Evolutionary conservation across 1,140 invertebrate genomes (phyloP).

Genomic region (Cotesia chilonis): DNA sequence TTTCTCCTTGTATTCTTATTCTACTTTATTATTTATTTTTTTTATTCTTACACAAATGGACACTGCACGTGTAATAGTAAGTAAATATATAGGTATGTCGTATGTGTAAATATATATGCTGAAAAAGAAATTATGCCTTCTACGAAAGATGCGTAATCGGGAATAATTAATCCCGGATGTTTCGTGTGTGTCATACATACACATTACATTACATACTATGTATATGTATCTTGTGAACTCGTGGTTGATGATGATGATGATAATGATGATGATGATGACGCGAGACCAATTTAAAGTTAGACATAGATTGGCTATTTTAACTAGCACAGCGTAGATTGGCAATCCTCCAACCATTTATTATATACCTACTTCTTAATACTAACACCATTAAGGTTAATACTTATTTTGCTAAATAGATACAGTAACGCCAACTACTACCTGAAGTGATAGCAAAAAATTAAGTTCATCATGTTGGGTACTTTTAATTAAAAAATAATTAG

Average conservation of each 20-base stretch:
- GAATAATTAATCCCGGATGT: conserved; percentile 29
- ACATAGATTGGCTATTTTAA: conserved; percentile 2
- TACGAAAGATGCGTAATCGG: conserved; percentile 21
- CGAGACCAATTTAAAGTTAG: conserved; percentile 23
- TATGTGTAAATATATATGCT: too few species aligned
- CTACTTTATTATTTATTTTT: conserved; percentile 4
- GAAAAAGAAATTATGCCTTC: conserved; percentile 9
- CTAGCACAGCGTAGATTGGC: conserved; percentile 3
- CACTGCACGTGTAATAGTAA: background rate
- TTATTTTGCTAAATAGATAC: too few species aligned
- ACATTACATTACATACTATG: background rate
- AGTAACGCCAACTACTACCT: too few species aligned
- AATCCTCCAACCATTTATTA: conserved; percentile 15
- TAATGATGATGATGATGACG: conserved; percentile 6
- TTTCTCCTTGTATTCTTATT: conserved; percentile 9
- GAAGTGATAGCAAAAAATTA: too few species aligned
- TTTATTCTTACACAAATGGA: background rate
- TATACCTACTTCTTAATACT: conserved; percentile 4
- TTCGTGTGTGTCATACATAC: conserved; percentile 21
- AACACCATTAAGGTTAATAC: too few species aligned
- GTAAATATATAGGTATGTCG: too few species aligned
- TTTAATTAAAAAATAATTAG: too few species aligned
- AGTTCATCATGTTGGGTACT: too few species aligned
- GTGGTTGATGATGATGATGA: too few species aligned
- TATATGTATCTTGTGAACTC: too few species aligned